Conservation (phyloP, 2,797 vertebrate species). For the Muraenolepis orangiensis region DNA sequence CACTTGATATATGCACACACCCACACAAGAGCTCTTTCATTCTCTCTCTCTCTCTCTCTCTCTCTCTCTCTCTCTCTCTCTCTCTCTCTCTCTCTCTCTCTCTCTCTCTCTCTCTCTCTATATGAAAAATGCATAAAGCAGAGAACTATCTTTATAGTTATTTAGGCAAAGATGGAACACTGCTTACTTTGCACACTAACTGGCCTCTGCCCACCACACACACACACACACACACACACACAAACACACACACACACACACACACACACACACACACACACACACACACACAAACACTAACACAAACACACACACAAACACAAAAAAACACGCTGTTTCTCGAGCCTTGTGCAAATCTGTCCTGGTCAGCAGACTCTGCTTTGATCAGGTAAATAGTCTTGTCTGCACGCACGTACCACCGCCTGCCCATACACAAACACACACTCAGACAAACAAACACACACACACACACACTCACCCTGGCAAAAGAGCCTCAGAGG, state of each 20-base stretch:
- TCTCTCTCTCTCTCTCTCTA: background rate
- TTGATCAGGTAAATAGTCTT: conserved; percentile 47
- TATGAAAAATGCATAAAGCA: conserved; percentile 30
- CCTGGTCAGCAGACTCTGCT: conserved; percentile 28
- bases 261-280: conserved; percentile 9
- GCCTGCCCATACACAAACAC: background rate
- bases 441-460: background rate
- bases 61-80: too few species aligned
- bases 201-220: background rate
- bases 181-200: conserved; percentile 29
- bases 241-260: too few species aligned
- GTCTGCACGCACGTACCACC: background rate
- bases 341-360: conserved; percentile 31
- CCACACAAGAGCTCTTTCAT: background rate
- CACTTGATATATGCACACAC: background rate
- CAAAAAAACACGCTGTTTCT: too few species aligned
- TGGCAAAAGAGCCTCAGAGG: too few species aligned
- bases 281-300: conserved; percentile 12
- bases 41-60: too few species aligned
- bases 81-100: background rate
- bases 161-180: conserved; percentile 21
- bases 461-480: conserved; percentile 5
- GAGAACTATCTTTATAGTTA: conserved; percentile 6
- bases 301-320: too few species aligned
- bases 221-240: conserved; percentile 15